Evolutionary conservation across 2,888 invertebrate species (phyloP).

Genomic region (Steinernema carpocapsae): DNA sequence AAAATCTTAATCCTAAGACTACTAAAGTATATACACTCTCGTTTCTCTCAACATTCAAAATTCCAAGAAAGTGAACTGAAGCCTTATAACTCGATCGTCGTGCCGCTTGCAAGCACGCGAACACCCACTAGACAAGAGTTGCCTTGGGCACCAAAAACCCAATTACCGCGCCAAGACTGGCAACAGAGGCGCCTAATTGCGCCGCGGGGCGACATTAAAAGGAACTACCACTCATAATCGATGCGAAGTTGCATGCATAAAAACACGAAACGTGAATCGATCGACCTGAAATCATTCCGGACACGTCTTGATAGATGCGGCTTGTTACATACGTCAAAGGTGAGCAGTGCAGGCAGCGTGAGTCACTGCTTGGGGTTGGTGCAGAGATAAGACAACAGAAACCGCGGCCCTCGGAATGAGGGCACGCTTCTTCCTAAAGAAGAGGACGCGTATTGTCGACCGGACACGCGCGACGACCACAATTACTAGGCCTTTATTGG

Average conservation of each 20-base stretch:
- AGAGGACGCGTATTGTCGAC: background rate
- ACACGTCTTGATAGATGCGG: too few species aligned
- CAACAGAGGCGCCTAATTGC: conserved; percentile 10
- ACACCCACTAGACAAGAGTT: too few species aligned
- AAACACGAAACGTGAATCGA: background rate
- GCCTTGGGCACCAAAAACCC: too few species aligned
- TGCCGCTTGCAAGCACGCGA: too few species aligned
- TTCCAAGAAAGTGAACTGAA: background rate
- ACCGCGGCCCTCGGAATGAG: background rate
- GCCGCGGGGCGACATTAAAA: conserved; percentile 7
- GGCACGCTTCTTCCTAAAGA: background rate
- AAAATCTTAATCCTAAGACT: too few species aligned
- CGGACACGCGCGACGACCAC: conserved; percentile 15
- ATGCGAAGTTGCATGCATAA: conserved; percentile 18
- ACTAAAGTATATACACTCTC: too few species aligned
- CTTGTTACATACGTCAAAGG: too few species aligned
- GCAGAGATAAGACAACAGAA: background rate
- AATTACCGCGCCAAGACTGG: conserved; percentile 16
- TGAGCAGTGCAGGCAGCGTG: too few species aligned
- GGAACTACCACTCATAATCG: background rate
- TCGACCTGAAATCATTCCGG: too few species aligned
- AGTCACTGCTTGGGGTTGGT: background rate
- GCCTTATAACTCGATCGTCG: conserved; percentile 26
- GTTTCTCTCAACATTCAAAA: too few species aligned
- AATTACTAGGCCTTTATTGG: conserved; percentile 27